These are phyloP conservation scores for Pseudomyrmex concolor DNA, from an alignment of 1,140 invertebrate species.

Conservation along the genomic window DNA sequence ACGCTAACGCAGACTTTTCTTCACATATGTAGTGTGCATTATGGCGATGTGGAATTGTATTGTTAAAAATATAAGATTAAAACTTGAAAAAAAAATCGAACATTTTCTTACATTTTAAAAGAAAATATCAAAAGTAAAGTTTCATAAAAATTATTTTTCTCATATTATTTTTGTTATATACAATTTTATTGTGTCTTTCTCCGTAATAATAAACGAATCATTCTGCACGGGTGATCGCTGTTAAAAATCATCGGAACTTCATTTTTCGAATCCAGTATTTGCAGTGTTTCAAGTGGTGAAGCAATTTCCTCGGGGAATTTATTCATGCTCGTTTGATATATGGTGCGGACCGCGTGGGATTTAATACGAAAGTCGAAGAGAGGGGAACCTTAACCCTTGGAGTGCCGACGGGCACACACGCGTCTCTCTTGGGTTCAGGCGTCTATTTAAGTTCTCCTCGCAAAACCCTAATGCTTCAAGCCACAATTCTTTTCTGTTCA, in stretches of 20 bases:
- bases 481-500: too few species aligned
- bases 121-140: too few species aligned
- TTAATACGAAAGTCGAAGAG: conserved; percentile 26
- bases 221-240: neutral
- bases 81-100: too few species aligned
- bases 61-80: too few species aligned
- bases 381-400: neutral
- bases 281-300: neutral
- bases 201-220: neutral
- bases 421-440: neutral
- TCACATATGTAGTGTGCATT: too few species aligned
- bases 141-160: too few species aligned
- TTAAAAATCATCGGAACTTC: neutral
- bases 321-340: conserved; percentile 25
- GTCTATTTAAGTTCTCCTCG: conserved; percentile 23
- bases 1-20: neutral
- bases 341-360: conserved; percentile 1
- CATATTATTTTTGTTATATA: neutral
- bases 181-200: neutral
- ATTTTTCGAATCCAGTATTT: conserved; percentile 1
- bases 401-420: conserved; percentile 1
- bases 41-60: too few species aligned
- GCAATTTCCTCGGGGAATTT: conserved; percentile 18
- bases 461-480: too few species aligned
- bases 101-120: too few species aligned